These are phyloP conservation scores for Amblyornis subalaris DNA, from an alignment of 2,113 vertebrate species.

Conservation along the genomic window DNA sequence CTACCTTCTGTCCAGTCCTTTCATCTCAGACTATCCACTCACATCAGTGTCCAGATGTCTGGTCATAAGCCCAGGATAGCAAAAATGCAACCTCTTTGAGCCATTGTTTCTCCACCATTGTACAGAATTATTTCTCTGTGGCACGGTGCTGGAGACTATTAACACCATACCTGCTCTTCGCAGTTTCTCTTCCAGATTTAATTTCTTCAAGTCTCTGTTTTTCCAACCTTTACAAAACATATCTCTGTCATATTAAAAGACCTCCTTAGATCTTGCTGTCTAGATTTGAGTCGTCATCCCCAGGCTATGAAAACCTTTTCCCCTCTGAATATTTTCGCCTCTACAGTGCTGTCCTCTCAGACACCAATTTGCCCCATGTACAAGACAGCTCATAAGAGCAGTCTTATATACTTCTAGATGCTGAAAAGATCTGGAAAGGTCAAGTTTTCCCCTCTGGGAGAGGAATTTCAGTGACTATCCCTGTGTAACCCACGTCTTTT, in stretches of 20 bases:
- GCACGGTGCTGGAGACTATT: not conserved
- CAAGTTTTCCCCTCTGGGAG: not conserved
- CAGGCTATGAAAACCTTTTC: not conserved
- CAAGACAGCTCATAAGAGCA: not conserved
- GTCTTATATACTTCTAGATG: not conserved
- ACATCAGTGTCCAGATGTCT: not conserved
- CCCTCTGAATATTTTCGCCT: not conserved
- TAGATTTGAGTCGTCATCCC: not conserved
- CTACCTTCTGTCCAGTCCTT: constrained; percentile 15
- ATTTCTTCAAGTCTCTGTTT: not conserved
- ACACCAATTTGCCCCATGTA: not conserved
- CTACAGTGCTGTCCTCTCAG: not conserved
- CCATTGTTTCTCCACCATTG: not conserved
- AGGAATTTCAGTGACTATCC: not conserved
- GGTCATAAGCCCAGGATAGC: not conserved
- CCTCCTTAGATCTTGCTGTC: not conserved
- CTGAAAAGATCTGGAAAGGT: not conserved
- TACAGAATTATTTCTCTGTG: not conserved
- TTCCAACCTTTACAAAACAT: not conserved
- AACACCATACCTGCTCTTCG: not conserved
- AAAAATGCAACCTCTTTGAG: not conserved
- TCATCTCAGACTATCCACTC: not conserved
- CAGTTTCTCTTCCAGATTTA: not conserved
- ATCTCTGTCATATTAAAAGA: not conserved
- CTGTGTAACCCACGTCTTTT: fast-evolving